Evolutionary conservation across 1,140 invertebrate species (phyloP).

Genomic region (Geopemphigus sp.): DNA sequence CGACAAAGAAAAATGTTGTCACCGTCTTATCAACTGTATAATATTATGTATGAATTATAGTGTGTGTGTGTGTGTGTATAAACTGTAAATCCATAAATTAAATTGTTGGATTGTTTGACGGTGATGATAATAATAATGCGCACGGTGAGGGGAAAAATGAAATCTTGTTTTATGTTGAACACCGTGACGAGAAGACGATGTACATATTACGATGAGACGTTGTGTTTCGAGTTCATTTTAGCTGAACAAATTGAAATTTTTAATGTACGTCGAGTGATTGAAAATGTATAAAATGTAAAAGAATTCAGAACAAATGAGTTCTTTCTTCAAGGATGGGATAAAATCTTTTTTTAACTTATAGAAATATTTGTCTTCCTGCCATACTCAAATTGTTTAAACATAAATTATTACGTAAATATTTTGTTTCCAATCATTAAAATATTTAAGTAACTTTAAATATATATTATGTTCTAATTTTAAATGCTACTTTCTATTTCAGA

Average conservation of each 20-base stretch:
- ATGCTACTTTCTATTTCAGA: background rate
- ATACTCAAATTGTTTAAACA: too few relatives aligned
- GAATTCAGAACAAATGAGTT: background rate
- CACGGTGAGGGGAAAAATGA: background rate
- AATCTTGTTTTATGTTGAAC: conserved; percentile 12
- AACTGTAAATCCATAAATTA: conserved; percentile 36
- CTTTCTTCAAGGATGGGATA: background rate
- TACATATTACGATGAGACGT: background rate
- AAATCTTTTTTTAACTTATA: background rate
- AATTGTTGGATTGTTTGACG: conserved; percentile 25
- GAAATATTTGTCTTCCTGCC: background rate
- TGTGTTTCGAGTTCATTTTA: background rate
- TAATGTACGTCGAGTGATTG: background rate
- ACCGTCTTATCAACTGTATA: conserved; percentile 37
- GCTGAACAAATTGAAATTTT: background rate
- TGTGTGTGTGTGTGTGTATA: background rate
- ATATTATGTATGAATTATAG: background rate
- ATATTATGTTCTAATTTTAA: background rate
- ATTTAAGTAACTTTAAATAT: background rate
- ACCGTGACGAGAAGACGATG: background rate
- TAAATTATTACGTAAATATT: background rate
- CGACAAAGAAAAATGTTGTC: conserved; percentile 36
- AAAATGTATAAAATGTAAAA: conserved; percentile 7
- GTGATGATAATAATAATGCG: background rate
- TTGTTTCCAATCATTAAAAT: background rate